Evolutionary conservation across 2,888 invertebrate species (phyloP), one percentile per base, ranked within the genome.

Genomic region (Meloe dianella): DNA sequence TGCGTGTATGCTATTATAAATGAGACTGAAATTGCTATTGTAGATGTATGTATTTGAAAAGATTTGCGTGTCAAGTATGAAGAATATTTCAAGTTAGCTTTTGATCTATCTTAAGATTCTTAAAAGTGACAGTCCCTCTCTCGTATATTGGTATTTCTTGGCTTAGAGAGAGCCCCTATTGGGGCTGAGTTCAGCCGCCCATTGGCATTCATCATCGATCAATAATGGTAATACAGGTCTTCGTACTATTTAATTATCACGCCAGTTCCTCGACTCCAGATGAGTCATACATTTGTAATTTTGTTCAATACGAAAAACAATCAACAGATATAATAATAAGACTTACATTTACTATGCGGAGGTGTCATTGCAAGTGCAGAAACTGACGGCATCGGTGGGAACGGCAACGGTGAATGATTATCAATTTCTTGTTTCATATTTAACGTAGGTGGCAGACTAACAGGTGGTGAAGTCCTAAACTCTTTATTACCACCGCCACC

Each of bases 341-440:
- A 80, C 84, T 83, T 80, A 84, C 83, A 90, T 90, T 91, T 85
- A 89, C 90, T 91, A 86, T 94, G 94, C 66, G 94, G 93, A 77
- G 94, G 92, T 74, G 94, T 93, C 80, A 94, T 86, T 47, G 93
- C 89, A 74, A 94, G 85, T 65, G 92, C 92, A 68, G 91, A 89
- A 74, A 92, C 88, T 51, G 91, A 90, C 59, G 91, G 88, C 85
- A 91, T 90, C 65, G 90, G 91, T 71, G 91, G 91, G 85, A 91
- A 92, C 83, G 89, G 88, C 81, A 91, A 85, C 81, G 89, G 88
- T 65, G 82, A 81, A 72, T 82, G 83, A 69, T 77, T 82, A 63
- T 83, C 81, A 71, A 83, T 74, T 71, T 83, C 83, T 69, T 82
- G 82, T 67, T 81, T 83, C 78, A 83, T 71, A 71, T 71, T 81